Evolutionary conservation across 1,140 invertebrate genomes (phyloP).

Genomic region (Leucophenga varia): DNA sequence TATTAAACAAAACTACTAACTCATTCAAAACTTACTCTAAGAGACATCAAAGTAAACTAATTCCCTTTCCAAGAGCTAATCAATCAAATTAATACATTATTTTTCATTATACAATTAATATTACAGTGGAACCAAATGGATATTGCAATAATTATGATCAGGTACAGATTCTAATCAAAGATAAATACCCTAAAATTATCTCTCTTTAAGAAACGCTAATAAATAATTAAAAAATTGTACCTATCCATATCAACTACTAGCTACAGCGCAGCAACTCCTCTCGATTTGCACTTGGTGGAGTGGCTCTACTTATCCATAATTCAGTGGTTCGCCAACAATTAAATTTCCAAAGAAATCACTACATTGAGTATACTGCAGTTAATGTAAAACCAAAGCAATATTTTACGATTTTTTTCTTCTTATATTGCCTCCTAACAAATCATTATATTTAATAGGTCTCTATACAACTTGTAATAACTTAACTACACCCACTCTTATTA

Average conservation of each 20-base stretch:
- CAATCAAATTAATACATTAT: background rate
- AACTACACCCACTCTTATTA: constrained; percentile 14
- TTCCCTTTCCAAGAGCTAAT: background rate
- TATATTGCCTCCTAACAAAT: constrained; percentile 13
- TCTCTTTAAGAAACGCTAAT: constrained; percentile 5
- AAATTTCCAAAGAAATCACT: background rate
- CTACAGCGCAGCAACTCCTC: constrained; percentile 1
- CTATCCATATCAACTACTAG: constrained; percentile 6
- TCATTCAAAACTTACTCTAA: background rate
- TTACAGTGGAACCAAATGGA: constrained; percentile 6
- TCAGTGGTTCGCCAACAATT: constrained; percentile 1
- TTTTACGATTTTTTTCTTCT: constrained; percentile 5
- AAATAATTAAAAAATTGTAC: background rate
- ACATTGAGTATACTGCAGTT: constrained; percentile 2
- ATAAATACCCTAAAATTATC: constrained; percentile 7
- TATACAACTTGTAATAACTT: constrained; percentile 8
- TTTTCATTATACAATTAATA: constrained; percentile 11
- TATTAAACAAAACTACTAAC: background rate
- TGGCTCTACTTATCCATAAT: constrained; percentile 9
- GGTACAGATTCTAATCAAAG: constrained; percentile 8
- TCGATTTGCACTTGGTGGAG: background rate
- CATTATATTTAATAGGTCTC: constrained; percentile 6
- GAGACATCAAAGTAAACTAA: background rate
- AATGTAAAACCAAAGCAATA: constrained; percentile 6
- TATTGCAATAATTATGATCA: constrained; percentile 8